These are phyloP conservation scores for Hybos culiciformis DNA, from an alignment of 2,888 invertebrate species.

Conservation along the genomic window DNA sequence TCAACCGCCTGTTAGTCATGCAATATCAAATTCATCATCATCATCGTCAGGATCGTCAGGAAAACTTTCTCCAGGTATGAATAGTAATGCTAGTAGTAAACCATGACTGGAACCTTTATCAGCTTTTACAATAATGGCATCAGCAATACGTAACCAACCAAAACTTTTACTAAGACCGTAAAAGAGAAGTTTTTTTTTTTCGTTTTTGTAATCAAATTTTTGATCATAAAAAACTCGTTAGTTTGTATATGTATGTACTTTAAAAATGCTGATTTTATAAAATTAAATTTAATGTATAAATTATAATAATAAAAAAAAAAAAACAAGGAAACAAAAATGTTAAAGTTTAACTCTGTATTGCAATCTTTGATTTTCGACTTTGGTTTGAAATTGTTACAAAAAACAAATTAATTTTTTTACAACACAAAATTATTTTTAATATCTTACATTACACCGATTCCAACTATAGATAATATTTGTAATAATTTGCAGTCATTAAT, in stretches of 20 bases:
- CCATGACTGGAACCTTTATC: slow-evolving; percentile 27
- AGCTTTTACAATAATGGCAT: slow-evolving; percentile 17
- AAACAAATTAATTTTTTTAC: too few relatives aligned
- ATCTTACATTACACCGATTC: too few relatives aligned
- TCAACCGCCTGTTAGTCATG: slow-evolving; percentile 19
- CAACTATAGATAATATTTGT: too few relatives aligned
- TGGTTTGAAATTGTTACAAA: too few relatives aligned
- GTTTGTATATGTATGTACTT: not conserved
- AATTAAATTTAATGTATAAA: not conserved
- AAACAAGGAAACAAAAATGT: too few relatives aligned
- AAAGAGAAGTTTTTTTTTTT: slow-evolving; percentile 10
- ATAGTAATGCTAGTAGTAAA: slow-evolving; percentile 22
- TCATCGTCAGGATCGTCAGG: slow-evolving; percentile 33
- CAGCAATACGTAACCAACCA: slow-evolving; percentile 29
- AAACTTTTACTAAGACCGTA: slow-evolving; percentile 31
- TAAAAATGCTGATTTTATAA: not conserved
- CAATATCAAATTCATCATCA: slow-evolving; percentile 30
- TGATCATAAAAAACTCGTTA: not conserved
- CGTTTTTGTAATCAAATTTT: not conserved
- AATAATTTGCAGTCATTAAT: too few relatives aligned
- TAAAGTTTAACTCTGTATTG: too few relatives aligned
- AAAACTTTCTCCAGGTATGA: slow-evolving; percentile 31
- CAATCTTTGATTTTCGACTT: too few relatives aligned
- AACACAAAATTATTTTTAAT: too few relatives aligned
- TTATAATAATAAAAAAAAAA: not conserved